Base-by-base conservation (phyloP, 2,888 invertebrate genomes). In the Cheilosia grossa region DNA sequence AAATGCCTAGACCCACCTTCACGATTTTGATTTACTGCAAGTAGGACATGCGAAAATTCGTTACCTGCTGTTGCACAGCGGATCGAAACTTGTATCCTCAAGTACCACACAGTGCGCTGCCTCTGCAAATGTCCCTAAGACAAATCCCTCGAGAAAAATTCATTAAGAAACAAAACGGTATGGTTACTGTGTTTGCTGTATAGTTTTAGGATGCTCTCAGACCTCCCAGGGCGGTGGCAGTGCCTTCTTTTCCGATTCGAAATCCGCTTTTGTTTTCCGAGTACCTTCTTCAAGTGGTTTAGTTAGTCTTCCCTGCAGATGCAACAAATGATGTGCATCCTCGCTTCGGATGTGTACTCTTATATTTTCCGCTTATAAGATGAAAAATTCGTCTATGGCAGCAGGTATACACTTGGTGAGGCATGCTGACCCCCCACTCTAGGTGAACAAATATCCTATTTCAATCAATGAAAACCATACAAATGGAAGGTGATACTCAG, bases 381-480 rank as follows among this genome's bases (percentile, higher is more conserved):
- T 5, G 21, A 44, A 15, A 37, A 37, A 1, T 9, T n/a, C 17
- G 9, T n/a, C 17, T 9, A 17, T 13, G 19, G n/a, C 63, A 73
- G n/a, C 63, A 73, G 73, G 73, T 73, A 72, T 51, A 30, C 9
- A 10, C 3, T 37, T n/a, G 21, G 1, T 17, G 30, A 21, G 27
- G 27, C 27, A 27, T 44, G 53, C 27, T 58, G 53, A 64, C 47
- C 58, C 73, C 47, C 58, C 73, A 69, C 47, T 72, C 53, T n/a
- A 10, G 10, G 37, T 56, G 27, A 30, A 61, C 63, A 40, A 24
- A 54, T 77, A 85, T 85, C 72, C 51, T 64, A 72, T 85, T 85
- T 61, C 85, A 72, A 72, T 85, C 75, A 72, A 85, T 81, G 81
- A 33, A 81, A 83, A 64, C 73, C 64, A 77, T 77, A 70, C 59